A percentile compares a stretch with the other conserved stretches of the same genome.
Conservation (phyloP, 2,888 invertebrate species). For the Poecilus cupreus region DNA sequence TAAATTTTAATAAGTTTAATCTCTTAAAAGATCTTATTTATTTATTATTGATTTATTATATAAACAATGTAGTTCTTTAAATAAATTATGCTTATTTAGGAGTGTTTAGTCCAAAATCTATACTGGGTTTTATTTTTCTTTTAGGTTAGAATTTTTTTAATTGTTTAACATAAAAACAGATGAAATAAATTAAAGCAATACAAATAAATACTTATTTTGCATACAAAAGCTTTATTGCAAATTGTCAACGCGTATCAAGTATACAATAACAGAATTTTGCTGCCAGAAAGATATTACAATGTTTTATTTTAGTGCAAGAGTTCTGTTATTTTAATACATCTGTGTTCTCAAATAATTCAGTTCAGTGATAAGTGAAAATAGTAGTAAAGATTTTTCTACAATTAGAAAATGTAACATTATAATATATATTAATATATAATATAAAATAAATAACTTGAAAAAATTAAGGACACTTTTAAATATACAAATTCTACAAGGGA, state of each 20-base stretch:
- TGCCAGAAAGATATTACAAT: conserved; percentile 10
- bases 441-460: background rate
- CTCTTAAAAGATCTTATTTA: too few relatives aligned
- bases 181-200: too few relatives aligned
- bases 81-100: too few relatives aligned
- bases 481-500: background rate
- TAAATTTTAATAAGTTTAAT: background rate
- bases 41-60: too few relatives aligned
- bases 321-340: conserved; percentile 36
- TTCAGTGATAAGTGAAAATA: conserved; percentile 30
- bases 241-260: conserved; percentile 51
- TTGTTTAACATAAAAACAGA: too few relatives aligned
- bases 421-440: too few relatives aligned
- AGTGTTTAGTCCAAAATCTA: too few relatives aligned
- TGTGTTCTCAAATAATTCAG: conserved; percentile 36
- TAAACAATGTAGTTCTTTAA: too few relatives aligned
- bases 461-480: conserved; percentile 28
- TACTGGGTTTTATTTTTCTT: too few relatives aligned
- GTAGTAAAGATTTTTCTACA: conserved; percentile 8
- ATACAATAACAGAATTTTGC: conserved; percentile 54
- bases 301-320: conserved; percentile 46
- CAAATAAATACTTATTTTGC: conserved; percentile 18
- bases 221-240: conserved; percentile 59
- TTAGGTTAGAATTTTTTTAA: too few relatives aligned
- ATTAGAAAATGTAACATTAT: background rate